Evolutionary conservation across 2,888 invertebrate genomes (phyloP), one percentile per base, ranked within the genome.

Genomic region (Drosophila percnosoma): DNA sequence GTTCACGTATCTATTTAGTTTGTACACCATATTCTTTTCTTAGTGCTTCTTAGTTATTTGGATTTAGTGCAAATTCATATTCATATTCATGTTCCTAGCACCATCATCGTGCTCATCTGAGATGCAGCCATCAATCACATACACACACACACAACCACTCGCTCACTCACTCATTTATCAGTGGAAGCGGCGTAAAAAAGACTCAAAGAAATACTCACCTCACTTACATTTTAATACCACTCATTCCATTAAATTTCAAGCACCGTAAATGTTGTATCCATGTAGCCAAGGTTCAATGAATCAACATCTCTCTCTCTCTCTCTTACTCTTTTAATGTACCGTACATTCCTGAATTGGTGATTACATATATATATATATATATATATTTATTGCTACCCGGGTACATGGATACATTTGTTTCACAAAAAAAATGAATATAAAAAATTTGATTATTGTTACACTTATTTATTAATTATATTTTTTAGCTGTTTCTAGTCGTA

Each of bases 401-500:
- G 66, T 64, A 70, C 58, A 75, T 57, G 70, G 76, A 48, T 38
- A 49, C 38, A 55, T 64, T 67, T 65, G 15, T 54, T 65, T 64
- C 13, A 67, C 53, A 57, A 48, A 67, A 60, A 15, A 27, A 8
- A 48, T 4, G 1, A 18, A 64, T 38, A 13, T 24, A 24, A 13
- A 40, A 31, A 13, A 38, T 48, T 42, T 38, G 0, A 36, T 36
- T 57, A 68, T 15, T 45, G 45, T 36, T 53, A 53, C 48, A 54
- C 36, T 42, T 48, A 57, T 48, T 57, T 74, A 51, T 65, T 57
- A 65, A 38, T 45, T 49, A 57, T 38, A 62, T 60, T 68, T 75
- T 75, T 72, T 84, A 84, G 82, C 73, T 72, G 57, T 73, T 82
- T 71, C 60, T 87, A 82, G 88, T 76, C 69, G 59, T 83, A 73